phyloP scores from a whole-genome alignment of 2,113 vertebrate species.

The Porphyrio hochstetteri region DNA sequence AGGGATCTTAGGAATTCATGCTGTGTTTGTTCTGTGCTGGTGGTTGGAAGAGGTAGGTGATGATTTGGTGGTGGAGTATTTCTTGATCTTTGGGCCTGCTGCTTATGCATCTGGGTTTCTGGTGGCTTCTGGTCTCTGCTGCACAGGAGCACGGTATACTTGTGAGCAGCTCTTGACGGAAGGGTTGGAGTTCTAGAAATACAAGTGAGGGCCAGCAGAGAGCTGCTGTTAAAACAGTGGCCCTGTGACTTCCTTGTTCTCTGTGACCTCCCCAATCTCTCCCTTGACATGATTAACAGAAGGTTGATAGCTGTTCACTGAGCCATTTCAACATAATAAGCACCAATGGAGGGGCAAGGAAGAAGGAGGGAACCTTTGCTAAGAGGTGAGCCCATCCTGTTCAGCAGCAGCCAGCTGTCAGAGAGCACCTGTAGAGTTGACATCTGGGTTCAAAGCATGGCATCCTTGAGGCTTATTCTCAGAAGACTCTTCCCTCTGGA shows the following conservation, averaged over 20 bases:
- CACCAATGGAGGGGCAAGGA: neutral
- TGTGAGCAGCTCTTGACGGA: neutral
- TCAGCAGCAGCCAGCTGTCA: neutral
- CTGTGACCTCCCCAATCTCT: neutral
- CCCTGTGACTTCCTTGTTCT: neutral
- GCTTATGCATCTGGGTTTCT: neutral
- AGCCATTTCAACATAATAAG: neutral
- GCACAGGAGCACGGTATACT: accelerated
- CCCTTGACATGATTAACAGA: neutral
- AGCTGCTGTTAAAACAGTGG: neutral
- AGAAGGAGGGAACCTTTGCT: neutral
- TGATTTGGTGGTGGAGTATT: neutral
- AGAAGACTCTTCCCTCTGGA: neutral
- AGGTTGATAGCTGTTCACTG: neutral
- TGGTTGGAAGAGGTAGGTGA: neutral
- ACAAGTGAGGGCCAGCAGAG: neutral
- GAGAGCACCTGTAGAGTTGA: neutral
- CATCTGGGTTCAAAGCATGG: accelerated
- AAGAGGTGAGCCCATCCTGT: neutral
- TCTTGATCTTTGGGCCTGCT: neutral
- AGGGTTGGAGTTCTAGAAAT: neutral
- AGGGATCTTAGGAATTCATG: neutral
- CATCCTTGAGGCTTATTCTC: neutral
- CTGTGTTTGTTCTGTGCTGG: neutral
- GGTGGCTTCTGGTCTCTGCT: neutral